Evolutionary conservation across 1,140 invertebrate species (phyloP).

Genomic region (Helicoverpa armigera): DNA sequence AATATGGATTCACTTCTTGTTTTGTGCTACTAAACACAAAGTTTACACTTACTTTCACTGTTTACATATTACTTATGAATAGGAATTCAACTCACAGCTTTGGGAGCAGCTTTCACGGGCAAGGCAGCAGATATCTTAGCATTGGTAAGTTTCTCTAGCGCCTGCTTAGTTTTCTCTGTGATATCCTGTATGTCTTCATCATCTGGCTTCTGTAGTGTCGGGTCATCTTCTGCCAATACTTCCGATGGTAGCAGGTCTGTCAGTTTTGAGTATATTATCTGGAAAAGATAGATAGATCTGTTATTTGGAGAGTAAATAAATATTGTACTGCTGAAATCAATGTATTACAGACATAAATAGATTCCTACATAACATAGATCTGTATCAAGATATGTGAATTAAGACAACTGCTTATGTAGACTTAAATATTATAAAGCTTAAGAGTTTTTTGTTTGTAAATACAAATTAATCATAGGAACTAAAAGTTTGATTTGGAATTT

Average conservation of each 20-base stretch:
- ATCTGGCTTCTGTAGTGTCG: conserved; percentile 93
- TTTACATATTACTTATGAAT: background rate
- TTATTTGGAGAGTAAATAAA: background rate
- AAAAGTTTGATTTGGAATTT: too few species aligned
- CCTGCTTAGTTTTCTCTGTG: conserved; percentile 94
- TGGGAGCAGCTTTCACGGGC: conserved; percentile 89
- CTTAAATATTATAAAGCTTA: too few species aligned
- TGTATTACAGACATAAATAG: too few species aligned
- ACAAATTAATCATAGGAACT: too few species aligned
- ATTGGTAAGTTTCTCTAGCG: conserved; percentile 95
- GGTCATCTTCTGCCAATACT: conserved; percentile 96
- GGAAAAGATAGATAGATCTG: conserved; percentile 59
- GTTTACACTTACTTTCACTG: too few species aligned
- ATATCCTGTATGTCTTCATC: conserved; percentile 95
- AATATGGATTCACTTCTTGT: too few species aligned
- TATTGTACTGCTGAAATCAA: too few species aligned
- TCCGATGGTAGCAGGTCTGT: conserved; percentile 97
- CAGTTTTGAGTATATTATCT: conserved; percentile 98
- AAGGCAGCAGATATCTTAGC: conserved; percentile 97
- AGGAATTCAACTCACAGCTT: conserved; percentile 77
- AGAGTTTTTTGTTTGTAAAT: too few species aligned
- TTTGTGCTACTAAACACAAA: too few species aligned
- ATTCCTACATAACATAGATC: too few species aligned
- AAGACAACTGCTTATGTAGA: too few species aligned
- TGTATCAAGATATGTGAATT: too few species aligned